phyloP scores from a whole-genome alignment of 2,888 invertebrate genomes.

The Macrostomum cliftonense region DNA sequence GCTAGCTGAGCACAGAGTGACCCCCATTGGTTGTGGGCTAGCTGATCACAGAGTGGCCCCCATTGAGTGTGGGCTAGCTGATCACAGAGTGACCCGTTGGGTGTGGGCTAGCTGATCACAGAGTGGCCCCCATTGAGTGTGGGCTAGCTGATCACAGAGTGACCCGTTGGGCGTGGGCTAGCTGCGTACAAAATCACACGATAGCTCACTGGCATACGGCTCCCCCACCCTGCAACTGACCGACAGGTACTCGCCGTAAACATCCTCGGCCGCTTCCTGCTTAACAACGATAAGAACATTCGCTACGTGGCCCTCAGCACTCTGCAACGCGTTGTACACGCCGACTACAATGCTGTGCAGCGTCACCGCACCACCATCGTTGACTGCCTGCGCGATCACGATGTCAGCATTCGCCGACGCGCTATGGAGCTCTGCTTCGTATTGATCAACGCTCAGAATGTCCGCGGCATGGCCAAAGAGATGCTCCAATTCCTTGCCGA shows the following conservation, averaged over 20 bases:
- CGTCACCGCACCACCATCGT: constrained; percentile 89
- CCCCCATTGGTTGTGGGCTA: too few relatives aligned
- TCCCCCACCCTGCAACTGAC: too few relatives aligned
- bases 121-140: too few relatives aligned
- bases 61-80: too few relatives aligned
- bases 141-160: too few relatives aligned
- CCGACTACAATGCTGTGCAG: constrained; percentile 93
- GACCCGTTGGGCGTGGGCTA: too few relatives aligned
- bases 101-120: too few relatives aligned
- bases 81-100: too few relatives aligned
- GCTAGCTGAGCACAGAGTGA: too few relatives aligned
- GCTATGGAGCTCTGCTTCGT: constrained; percentile 98
- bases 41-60: too few relatives aligned
- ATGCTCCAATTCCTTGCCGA: constrained; percentile 75
- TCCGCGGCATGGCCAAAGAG: constrained; percentile 93
- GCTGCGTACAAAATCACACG: too few relatives aligned
- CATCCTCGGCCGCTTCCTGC: constrained; percentile 82
- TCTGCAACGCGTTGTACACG: constrained; percentile 65
- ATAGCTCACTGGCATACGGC: too few relatives aligned
- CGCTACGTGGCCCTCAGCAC: constrained; percentile 95
- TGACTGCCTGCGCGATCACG: constrained; percentile 63
- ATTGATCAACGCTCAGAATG: constrained; percentile 80
- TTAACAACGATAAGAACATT: constrained; percentile 98
- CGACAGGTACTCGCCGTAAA: constrained; percentile 76
- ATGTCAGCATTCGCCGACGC: constrained; percentile 68